Evolutionary conservation across 2,797 vertebrate species (phyloP).

Genomic region (Dromococcyx pavoninus): DNA sequence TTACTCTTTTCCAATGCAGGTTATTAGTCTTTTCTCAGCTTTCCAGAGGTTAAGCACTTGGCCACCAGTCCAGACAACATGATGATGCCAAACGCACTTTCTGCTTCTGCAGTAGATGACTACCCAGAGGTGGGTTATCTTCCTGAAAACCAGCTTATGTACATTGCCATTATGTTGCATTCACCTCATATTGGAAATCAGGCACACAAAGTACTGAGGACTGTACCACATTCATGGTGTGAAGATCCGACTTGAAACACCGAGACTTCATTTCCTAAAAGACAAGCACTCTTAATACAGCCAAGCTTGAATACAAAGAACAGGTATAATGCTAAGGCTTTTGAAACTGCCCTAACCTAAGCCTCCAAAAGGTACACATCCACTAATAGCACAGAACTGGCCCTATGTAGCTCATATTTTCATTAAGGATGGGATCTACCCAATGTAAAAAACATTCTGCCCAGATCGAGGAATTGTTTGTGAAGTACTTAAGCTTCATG

Average conservation of each 20-base stretch:
- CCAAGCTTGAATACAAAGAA: background rate
- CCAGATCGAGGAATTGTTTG: background rate
- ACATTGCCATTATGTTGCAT: background rate
- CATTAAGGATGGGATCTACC: background rate
- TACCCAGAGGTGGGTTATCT: background rate
- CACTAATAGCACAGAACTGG: background rate
- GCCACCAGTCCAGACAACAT: background rate
- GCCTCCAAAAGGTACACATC: background rate
- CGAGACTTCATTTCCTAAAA: background rate
- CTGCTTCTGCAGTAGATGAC: background rate
- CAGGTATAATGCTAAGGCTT: background rate
- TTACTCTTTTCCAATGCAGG: background rate
- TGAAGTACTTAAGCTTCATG: background rate
- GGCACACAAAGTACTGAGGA: background rate
- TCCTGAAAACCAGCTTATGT: background rate
- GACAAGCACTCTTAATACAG: background rate
- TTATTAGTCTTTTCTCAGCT: background rate
- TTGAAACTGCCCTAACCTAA: background rate
- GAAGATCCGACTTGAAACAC: background rate
- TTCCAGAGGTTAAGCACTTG: conserved; percentile 21
- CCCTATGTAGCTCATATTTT: accelerated
- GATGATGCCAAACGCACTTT: background rate
- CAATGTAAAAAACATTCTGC: background rate
- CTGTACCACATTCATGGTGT: accelerated
- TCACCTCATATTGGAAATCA: background rate